Percentiles rank a stretch among this genome's conserved stretches.
Evolutionary conservation across 1,140 invertebrate species (phyloP).

Genomic region (Zaprionus kolodkinae): DNA sequence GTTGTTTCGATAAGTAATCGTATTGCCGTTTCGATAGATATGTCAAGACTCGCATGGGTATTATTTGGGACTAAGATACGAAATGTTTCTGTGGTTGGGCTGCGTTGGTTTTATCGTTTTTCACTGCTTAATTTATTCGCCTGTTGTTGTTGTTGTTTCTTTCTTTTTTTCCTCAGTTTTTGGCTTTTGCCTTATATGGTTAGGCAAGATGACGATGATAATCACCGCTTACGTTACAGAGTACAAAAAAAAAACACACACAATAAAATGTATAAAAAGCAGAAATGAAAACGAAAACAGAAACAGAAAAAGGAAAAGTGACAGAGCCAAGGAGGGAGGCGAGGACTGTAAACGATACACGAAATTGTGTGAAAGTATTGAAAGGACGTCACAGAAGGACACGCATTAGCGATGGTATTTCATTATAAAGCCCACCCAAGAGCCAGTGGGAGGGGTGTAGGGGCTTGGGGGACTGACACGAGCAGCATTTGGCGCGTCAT

Average conservation of each 20-base stretch:
- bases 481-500: slow-evolving; percentile 42
- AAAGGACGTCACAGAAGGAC: slow-evolving; percentile 49
- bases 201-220: slow-evolving; percentile 45
- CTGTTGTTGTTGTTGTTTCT: slow-evolving; percentile 12
- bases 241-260: slow-evolving; percentile 4
- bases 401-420: slow-evolving; percentile 50
- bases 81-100: slow-evolving; percentile 20
- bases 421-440: slow-evolving; percentile 38
- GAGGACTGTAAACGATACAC: slow-evolving; percentile 36
- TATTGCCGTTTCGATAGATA: background rate
- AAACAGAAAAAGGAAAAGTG: slow-evolving; percentile 6
- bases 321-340: background rate
- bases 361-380: slow-evolving; percentile 38
- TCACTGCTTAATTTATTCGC: slow-evolving; percentile 16
- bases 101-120: background rate
- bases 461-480: slow-evolving; percentile 18
- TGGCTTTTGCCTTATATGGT: background rate
- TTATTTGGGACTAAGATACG: slow-evolving; percentile 13
- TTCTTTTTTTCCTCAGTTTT: slow-evolving; percentile 1
- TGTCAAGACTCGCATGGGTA: background rate
- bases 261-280: slow-evolving; percentile 13
- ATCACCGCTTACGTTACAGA: slow-evolving; percentile 42
- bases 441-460: background rate
- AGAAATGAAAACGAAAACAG: slow-evolving; percentile 21
- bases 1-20: background rate